Evolutionary conservation across 2,888 invertebrate genomes (phyloP).

Genomic region (Oligia strigilis): DNA sequence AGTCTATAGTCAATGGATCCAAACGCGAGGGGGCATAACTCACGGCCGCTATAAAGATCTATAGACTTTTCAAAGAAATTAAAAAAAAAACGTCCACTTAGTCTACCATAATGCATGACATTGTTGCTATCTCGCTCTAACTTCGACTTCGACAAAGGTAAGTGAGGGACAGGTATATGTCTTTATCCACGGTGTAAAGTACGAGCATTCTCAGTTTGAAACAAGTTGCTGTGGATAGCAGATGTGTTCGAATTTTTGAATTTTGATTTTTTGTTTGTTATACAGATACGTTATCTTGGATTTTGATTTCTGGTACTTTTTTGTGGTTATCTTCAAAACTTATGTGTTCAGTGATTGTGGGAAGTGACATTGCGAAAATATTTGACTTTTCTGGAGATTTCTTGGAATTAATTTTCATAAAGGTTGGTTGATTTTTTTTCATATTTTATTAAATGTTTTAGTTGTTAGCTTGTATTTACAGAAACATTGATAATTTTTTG

Average conservation of each 20-base stretch:
- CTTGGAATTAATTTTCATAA: slow-evolving; percentile 50
- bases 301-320: slow-evolving; percentile 31
- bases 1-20: slow-evolving; percentile 74
- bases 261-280: slow-evolving; percentile 41
- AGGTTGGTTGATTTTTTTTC: slow-evolving; percentile 34
- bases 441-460: neutral
- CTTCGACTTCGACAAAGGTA: slow-evolving; percentile 45
- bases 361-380: slow-evolving; percentile 42
- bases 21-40: slow-evolving; percentile 83
- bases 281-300: slow-evolving; percentile 39
- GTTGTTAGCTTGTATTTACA: neutral
- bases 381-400: slow-evolving; percentile 20
- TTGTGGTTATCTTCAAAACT: slow-evolving; percentile 13
- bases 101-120: slow-evolving; percentile 88
- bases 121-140: slow-evolving; percentile 77
- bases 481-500: neutral
- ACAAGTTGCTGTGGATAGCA: slow-evolving; percentile 48
- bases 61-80: slow-evolving; percentile 88
- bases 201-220: slow-evolving; percentile 73
- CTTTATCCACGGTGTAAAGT: slow-evolving; percentile 71
- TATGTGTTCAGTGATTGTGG: slow-evolving; percentile 38
- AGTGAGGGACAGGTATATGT: slow-evolving; percentile 72
- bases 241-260: slow-evolving; percentile 49
- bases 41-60: slow-evolving; percentile 84
- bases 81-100: slow-evolving; percentile 82